Base-by-base conservation (phyloP, 2,888 invertebrate species). In the Crioceris asparagi region DNA sequence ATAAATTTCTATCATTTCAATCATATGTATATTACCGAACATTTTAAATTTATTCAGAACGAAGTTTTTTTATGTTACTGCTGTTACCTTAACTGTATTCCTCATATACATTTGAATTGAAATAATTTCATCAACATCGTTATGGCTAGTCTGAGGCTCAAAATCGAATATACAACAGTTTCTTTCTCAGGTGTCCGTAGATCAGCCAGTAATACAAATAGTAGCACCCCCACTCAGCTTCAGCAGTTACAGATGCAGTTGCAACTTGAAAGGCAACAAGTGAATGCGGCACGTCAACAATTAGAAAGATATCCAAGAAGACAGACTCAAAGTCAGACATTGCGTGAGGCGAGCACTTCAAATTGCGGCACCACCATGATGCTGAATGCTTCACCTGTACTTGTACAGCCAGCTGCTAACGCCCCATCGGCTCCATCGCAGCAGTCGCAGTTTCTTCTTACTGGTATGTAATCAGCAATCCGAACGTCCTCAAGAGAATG, bases 181-280 rank as follows among this genome's bases (percentile, higher is more conserved):
- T n/a, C n/a, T 16, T 27, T 34, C 27, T 16, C 26, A 48, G 52
- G 92, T 55, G 93, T 92, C 50, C 74, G 94, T 57, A 81, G 88
- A 55, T 70, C 71, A 39, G 70, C 73, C 33, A 69, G 70, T 42
- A 64, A 61, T 47, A 66, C 66, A 40, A 68, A 67, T 49, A 69
- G 67, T 48, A 71, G 69, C 53, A 73, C 75, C 53, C 82, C 85
- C 51, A 80, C 82, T 52, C 86, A 87, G 65, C 70, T 93, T 61
- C 92, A 92, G 63, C 92, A 93, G 62, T 70, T 93, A 55, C 92
- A 93, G 71, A 91, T 93, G 88, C 93, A 93, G 68, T 70, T 90
- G 60, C 92, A 92, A 65, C 71, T 88, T 46, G 88, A 90, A 66
- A 72, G 88, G 55, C 84, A 92, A 67, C 84, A 91, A 74, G 88